These are phyloP conservation scores for Trichacis sp. DNA, from an alignment of 2,888 invertebrate genomes.

Conservation along the genomic window DNA sequence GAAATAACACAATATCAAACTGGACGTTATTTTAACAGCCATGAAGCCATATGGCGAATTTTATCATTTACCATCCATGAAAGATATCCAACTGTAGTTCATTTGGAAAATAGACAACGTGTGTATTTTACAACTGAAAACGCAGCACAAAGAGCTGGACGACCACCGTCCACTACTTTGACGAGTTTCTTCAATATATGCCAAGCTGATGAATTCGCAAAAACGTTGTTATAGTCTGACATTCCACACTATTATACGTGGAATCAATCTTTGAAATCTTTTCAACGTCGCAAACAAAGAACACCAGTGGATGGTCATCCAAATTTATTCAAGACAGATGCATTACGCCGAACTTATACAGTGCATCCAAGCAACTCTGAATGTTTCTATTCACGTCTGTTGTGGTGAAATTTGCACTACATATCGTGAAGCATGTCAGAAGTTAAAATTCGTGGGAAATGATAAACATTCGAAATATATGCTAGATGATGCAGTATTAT, in stretches of 20 bases:
- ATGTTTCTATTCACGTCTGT: constrained; percentile 48
- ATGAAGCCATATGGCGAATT: too few species aligned
- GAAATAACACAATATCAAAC: constrained; percentile 48
- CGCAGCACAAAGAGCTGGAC: constrained; percentile 17
- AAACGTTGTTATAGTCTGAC: constrained; percentile 55
- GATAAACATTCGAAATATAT: background rate
- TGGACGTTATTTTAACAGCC: constrained; percentile 39
- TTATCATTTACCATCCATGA: too few species aligned
- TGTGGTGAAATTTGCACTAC: background rate
- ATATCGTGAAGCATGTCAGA: too few species aligned
- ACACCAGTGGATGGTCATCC: background rate
- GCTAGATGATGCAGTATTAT: background rate
- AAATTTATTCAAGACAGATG: constrained; percentile 8
- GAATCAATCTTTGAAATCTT: background rate
- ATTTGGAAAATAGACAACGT: constrained; percentile 49
- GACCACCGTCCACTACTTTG: constrained; percentile 40
- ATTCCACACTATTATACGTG: constrained; percentile 17
- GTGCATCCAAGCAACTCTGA: constrained; percentile 46
- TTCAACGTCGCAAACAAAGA: constrained; percentile 13
- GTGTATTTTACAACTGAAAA: constrained; percentile 48
- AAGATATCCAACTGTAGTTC: too few species aligned
- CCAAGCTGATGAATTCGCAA: constrained; percentile 56
- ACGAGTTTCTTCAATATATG: constrained; percentile 59
- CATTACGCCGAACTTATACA: constrained; percentile 50
- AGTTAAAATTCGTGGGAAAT: too few species aligned